Percentiles rank a stretch among this genome's conserved stretches.
Conservation (phyloP, 2,797 vertebrate genomes). For the Cyclura pinguis region DNA sequence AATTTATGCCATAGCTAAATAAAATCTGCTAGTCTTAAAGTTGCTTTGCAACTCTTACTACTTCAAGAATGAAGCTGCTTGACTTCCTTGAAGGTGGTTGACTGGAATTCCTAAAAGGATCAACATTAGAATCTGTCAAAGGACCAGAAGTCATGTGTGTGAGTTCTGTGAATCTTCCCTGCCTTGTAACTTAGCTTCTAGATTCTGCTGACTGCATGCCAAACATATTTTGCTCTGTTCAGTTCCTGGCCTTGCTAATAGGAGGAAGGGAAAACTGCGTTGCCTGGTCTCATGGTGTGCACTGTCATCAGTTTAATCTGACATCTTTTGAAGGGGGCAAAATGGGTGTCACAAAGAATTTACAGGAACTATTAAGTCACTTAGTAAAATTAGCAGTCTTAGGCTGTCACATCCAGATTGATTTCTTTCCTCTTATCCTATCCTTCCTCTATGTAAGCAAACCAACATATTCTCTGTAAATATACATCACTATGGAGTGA, state of each 20-base stretch:
- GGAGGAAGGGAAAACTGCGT: neutral
- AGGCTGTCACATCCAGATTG: constrained; percentile 51
- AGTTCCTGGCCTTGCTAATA: neutral
- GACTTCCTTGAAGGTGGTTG: too few species aligned
- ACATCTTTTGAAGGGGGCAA: constrained; percentile 26
- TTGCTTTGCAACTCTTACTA: too few species aligned
- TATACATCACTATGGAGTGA: constrained; percentile 62
- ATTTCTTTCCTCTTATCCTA: constrained; percentile 53
- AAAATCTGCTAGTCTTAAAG: too few species aligned
- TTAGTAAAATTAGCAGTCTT: constrained; percentile 56
- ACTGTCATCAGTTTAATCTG: constrained; percentile 48
- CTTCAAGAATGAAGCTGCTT: too few species aligned
- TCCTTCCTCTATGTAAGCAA: constrained; percentile 66
- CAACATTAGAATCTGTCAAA: too few species aligned
- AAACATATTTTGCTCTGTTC: neutral
- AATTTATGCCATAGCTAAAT: too few species aligned
- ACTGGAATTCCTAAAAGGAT: too few species aligned
- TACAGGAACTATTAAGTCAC: constrained; percentile 66
- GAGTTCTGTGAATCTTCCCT: too few species aligned
- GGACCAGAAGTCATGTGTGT: too few species aligned
- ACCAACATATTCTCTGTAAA: constrained; percentile 68
- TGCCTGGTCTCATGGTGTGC: constrained; percentile 13
- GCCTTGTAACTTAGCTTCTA: too few species aligned
- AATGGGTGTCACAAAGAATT: constrained; percentile 47
- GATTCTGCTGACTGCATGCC: too few species aligned